Evolutionary conservation across 2,113 vertebrate species (phyloP).

Genomic region (Acinonyx jubatus): DNA sequence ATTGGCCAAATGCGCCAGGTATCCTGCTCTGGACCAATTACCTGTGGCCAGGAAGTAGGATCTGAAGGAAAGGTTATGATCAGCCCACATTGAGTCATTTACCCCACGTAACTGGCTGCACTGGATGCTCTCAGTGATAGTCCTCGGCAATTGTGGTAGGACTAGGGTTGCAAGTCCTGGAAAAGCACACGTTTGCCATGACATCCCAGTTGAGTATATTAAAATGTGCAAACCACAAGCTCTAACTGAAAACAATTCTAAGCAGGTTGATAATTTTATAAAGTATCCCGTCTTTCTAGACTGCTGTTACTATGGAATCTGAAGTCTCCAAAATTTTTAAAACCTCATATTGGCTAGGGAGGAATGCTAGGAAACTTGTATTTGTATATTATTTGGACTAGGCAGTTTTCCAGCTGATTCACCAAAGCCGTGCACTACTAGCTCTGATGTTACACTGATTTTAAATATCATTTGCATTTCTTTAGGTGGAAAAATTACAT

Average conservation of each 20-base stretch:
- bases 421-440: not conserved
- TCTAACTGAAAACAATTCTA: not conserved
- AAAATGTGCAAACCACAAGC: not conserved
- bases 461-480: conserved; percentile 63
- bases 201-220: not conserved
- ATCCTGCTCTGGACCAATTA: not conserved
- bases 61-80: not conserved
- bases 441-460: conserved; percentile 30
- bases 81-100: not conserved
- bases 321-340: not conserved
- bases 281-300: conserved; percentile 34
- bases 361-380: not conserved
- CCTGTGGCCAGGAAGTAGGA: not conserved
- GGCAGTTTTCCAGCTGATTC: not conserved
- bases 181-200: not conserved
- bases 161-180: not conserved
- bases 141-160: not conserved
- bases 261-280: not conserved
- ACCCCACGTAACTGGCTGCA: not conserved
- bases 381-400: conserved; percentile 15
- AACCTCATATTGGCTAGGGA: not conserved
- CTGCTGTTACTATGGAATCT: not conserved
- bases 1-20: not conserved
- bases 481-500: conserved; percentile 41
- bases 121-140: not conserved